Evolutionary conservation across 2,888 invertebrate species (phyloP).

Genomic region (Lottia gigantea): DNA sequence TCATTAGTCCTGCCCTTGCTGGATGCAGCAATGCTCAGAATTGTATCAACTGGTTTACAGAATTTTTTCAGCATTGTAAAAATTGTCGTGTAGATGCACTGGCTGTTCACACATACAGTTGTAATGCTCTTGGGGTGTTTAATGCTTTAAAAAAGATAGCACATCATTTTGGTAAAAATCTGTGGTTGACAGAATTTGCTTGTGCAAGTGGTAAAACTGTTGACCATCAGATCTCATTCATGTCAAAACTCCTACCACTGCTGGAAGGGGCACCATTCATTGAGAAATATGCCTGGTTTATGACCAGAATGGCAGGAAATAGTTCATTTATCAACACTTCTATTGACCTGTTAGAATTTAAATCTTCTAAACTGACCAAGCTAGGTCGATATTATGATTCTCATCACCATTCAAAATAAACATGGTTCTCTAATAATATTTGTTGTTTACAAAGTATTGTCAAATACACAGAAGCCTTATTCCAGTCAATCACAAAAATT

Average conservation of each 20-base stretch:
- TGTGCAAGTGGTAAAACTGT: slow-evolving; percentile 32
- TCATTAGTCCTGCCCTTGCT: slow-evolving; percentile 43
- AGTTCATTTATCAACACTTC: slow-evolving; percentile 14
- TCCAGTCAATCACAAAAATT: too few species aligned
- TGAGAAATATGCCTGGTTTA: slow-evolving; percentile 35
- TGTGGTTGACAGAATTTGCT: slow-evolving; percentile 43
- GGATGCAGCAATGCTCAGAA: slow-evolving; percentile 19
- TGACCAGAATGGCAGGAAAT: slow-evolving; percentile 21
- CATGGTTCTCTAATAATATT: too few species aligned
- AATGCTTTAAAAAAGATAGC: slow-evolving; percentile 27
- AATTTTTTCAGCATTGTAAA: slow-evolving; percentile 40
- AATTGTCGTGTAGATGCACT: slow-evolving; percentile 42
- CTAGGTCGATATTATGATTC: slow-evolving; percentile 35
- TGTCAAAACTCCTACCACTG: slow-evolving; percentile 33
- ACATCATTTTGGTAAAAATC: slow-evolving; percentile 33
- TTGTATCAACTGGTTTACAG: slow-evolving; percentile 40
- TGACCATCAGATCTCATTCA: slow-evolving; percentile 29
- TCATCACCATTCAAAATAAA: not conserved
- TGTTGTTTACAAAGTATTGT: too few species aligned
- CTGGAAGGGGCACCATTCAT: slow-evolving; percentile 35
- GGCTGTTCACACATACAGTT: slow-evolving; percentile 42
- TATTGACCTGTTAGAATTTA: slow-evolving; percentile 27
- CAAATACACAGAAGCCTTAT: too few species aligned
- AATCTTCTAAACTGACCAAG: slow-evolving; percentile 21
- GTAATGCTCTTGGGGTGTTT: slow-evolving; percentile 33